phyloP scores from a whole-genome alignment of 2,888 invertebrate genomes.

The Drosophila yooni region DNA sequence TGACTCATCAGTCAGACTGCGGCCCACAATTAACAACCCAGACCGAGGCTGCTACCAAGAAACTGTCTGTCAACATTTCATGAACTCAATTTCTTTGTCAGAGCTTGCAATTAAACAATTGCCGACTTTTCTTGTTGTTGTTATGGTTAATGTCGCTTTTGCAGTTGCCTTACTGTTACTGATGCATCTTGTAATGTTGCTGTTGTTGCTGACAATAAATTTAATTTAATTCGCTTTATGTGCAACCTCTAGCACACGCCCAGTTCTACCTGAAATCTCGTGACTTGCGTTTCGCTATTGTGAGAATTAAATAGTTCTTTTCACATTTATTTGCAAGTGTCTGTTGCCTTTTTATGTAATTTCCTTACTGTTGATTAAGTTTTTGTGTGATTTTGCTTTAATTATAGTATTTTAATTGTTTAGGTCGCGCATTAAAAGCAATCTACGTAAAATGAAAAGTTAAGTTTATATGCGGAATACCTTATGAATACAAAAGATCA shows the following conservation, averaged over 20 bases:
- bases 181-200: conserved; percentile 41
- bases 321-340: conserved; percentile 72
- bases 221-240: conserved; percentile 63
- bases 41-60: conserved; percentile 59
- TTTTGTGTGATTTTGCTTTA: conserved; percentile 40
- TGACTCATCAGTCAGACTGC: conserved; percentile 65
- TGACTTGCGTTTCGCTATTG: conserved; percentile 73
- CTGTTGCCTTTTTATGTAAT: conserved; percentile 52
- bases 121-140: conserved; percentile 54
- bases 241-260: conserved; percentile 58
- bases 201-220: conserved; percentile 64
- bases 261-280: conserved; percentile 68
- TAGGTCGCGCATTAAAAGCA: conserved; percentile 21
- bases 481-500: background rate
- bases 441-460: conserved; percentile 17
- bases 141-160: conserved; percentile 31
- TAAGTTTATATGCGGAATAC: background rate
- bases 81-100: conserved; percentile 79
- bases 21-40: conserved; percentile 68
- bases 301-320: conserved; percentile 79
- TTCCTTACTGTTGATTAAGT: conserved; percentile 67
- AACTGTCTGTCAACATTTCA: conserved; percentile 62
- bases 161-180: conserved; percentile 41
- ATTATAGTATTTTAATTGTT: conserved; percentile 44
- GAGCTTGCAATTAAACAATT: conserved; percentile 74